Base-by-base conservation (phyloP, 2,888 invertebrate species). In the Ormyrus thymus region DNA sequence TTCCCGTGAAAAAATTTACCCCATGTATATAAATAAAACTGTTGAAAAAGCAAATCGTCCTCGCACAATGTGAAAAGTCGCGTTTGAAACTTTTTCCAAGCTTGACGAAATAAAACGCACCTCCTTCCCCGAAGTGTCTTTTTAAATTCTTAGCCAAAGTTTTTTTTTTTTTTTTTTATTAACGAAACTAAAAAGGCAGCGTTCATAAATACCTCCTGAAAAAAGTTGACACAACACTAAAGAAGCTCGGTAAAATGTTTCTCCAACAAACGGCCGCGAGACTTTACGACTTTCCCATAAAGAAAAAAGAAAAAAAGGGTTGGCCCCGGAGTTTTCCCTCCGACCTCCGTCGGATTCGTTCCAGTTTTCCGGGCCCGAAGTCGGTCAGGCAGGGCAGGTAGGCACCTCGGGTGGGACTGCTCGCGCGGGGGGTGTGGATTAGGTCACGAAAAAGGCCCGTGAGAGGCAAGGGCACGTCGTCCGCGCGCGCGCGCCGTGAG, bases 361-460 rank as follows among this genome's bases (percentile, higher is more conserved):
- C 75, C 79, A 75, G 61, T 79, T 75, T 79, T 79, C 75, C 61
- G 29, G 69, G 58, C 50, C 13, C 51, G 11, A 53, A 59, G 53
- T 62, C 64, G 45, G 73, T 64, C 61, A 62, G 6, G 56, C 46
- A 61, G 58, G 58, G 10, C 65, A 56, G 59, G 53, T 55, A 65
- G 65, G 72, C 9, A 13, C 13, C n/a, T 59, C 48, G 51, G 43
- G 50, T n/a, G 3, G 13, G 0, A 11, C 45, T 29, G 3, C 29
- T 29, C 62, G 10, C 61, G 59, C 29, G 48, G 80, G 71, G 72
- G 75, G 82, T 72, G 81, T 82, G 86, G 87, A 87, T 87, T 86
- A 85, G 86, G 84, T 85, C 84, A 84, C 83, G 82, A 43, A 62
- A 87, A 87, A 87, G 86, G 80, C 81, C 83, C 83, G 83, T 85